A percentile compares a stretch with the other conserved stretches of the same genome.
phyloP scores from a whole-genome alignment of 2,797 vertebrate genomes.

The Catharus ustulatus region DNA sequence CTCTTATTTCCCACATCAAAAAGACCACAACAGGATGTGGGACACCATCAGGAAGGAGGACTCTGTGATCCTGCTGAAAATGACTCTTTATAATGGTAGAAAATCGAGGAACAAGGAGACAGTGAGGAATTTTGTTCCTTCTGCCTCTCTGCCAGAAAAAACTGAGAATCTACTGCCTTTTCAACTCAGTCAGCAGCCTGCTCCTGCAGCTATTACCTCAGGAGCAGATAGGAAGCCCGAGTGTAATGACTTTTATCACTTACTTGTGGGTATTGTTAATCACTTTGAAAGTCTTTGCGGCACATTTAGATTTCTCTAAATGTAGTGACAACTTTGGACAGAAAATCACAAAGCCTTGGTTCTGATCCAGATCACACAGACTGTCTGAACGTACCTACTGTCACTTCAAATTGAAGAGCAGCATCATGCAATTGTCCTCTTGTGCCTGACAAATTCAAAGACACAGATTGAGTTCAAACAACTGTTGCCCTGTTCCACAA shows the following conservation, averaged over 20 bases:
- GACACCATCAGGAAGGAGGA: not conserved
- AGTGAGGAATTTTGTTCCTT: conserved; percentile 12
- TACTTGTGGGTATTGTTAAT: conserved; percentile 10
- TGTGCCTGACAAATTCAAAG: conserved; percentile 16
- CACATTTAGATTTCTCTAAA: conserved; percentile 28
- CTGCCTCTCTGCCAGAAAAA: not conserved
- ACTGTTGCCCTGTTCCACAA: not conserved
- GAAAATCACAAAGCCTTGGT: conserved; percentile 34
- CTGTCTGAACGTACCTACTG: not conserved
- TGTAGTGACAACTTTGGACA: not conserved
- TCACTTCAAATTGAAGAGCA: conserved; percentile 6
- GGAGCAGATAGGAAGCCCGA: not conserved
- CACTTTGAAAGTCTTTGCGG: not conserved
- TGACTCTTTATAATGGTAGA: not conserved
- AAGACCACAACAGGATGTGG: not conserved
- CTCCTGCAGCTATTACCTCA: not conserved
- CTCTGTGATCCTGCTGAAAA: not conserved
- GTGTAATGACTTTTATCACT: conserved; percentile 1
- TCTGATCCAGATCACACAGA: conserved; percentile 40
- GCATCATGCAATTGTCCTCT: not conserved
- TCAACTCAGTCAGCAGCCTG: not conserved
- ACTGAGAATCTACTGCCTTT: not conserved
- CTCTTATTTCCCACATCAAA: not conserved
- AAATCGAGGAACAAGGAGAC: not conserved
- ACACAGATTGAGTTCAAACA: conserved; percentile 21